Evolutionary conservation across 2,888 invertebrate species (phyloP).

Genomic region (Sphaerophoria taeniata): DNA sequence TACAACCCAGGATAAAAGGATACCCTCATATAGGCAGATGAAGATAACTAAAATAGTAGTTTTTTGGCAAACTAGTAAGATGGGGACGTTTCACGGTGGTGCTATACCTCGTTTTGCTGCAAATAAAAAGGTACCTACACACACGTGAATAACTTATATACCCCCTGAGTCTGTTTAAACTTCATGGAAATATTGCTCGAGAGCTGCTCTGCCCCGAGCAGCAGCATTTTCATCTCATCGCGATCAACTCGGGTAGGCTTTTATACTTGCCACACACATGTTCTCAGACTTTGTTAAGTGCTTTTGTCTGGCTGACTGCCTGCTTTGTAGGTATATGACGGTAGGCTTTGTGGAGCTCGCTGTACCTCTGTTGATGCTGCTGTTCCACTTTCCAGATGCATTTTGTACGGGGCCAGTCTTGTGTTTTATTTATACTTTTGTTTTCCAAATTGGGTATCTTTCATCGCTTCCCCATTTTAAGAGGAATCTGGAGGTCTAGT

Average conservation of each 20-base stretch:
- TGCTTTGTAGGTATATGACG: slow-evolving; percentile 41
- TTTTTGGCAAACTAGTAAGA: slow-evolving; percentile 34
- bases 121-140: slow-evolving; percentile 59
- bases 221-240: slow-evolving; percentile 47
- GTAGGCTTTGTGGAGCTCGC: not conserved
- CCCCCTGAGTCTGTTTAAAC: slow-evolving; percentile 63
- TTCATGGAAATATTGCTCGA: slow-evolving; percentile 33
- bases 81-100: slow-evolving; percentile 9
- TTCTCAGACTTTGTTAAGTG: slow-evolving; percentile 72
- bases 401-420: slow-evolving; percentile 28
- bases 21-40: slow-evolving; percentile 12
- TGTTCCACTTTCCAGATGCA: slow-evolving; percentile 56
- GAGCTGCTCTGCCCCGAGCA: slow-evolving; percentile 20
- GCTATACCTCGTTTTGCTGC: not conserved
- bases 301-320: slow-evolving; percentile 69
- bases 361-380: slow-evolving; percentile 26
- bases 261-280: slow-evolving; percentile 63
- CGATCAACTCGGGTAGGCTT: slow-evolving; percentile 1
- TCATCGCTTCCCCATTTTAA: slow-evolving; percentile 5
- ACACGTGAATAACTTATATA: slow-evolving; percentile 67
- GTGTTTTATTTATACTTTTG: slow-evolving; percentile 36
- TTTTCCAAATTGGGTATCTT: not conserved
- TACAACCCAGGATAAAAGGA: not conserved
- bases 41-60: not conserved
- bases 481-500: not conserved